These are phyloP conservation scores for Poliocrania exsul DNA, from an alignment of 2,797 vertebrate species.

Conservation along the genomic window DNA sequence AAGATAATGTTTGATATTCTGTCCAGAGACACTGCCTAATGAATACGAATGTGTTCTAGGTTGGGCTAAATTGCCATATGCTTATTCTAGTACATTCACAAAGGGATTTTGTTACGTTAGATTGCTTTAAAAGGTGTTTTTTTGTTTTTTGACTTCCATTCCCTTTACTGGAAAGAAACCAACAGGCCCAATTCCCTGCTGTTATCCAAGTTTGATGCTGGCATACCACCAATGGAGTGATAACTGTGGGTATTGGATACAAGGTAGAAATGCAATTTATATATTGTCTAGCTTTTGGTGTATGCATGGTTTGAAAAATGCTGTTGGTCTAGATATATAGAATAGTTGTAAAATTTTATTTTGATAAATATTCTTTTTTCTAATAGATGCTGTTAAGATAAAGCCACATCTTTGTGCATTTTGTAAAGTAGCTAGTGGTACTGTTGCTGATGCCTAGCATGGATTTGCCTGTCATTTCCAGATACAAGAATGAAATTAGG, in stretches of 20 bases:
- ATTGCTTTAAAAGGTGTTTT: neutral
- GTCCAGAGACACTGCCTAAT: neutral
- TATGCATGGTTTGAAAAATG: neutral
- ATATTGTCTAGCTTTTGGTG: neutral
- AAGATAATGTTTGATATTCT: constrained; percentile 14
- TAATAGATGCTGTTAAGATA: neutral
- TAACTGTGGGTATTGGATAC: neutral
- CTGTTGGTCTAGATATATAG: neutral
- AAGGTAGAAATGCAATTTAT: neutral
- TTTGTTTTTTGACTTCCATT: neutral
- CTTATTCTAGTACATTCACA: neutral
- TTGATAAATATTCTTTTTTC: neutral
- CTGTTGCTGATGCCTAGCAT: neutral
- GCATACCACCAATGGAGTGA: neutral
- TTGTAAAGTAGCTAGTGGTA: neutral
- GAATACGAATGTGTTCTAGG: constrained; percentile 28
- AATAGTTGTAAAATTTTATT: neutral
- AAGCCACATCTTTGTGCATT: neutral
- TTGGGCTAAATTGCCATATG: constrained; percentile 24
- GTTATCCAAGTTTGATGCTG: neutral
- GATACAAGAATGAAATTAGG: neutral
- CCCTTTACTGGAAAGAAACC: neutral
- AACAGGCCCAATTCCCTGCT: neutral
- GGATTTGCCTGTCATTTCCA: neutral
- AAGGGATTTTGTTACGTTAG: neutral